These are phyloP conservation scores for Morpho deidamia DNA, from an alignment of 2,888 invertebrate genomes.

Conservation along the genomic window DNA sequence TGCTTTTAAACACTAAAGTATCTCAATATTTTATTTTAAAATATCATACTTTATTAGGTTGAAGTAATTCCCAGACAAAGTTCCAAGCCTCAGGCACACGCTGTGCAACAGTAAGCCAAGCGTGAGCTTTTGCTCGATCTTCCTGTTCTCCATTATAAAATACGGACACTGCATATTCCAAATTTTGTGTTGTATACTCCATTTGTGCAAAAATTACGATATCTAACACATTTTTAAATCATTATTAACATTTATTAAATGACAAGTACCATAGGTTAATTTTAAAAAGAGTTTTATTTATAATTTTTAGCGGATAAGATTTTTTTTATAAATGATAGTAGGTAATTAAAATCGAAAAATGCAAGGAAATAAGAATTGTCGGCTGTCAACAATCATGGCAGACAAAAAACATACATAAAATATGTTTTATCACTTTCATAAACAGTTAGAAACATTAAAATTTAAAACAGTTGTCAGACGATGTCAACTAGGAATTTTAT, in stretches of 20 bases:
- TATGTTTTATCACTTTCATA: too few species aligned
- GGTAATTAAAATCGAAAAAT: too few species aligned
- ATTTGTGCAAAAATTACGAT: conserved; percentile 45
- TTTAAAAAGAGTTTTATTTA: too few species aligned
- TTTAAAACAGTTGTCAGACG: too few species aligned
- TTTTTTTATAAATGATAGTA: too few species aligned
- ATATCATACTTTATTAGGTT: conserved; percentile 84
- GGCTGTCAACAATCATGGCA: too few species aligned
- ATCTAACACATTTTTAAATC: conserved; percentile 2
- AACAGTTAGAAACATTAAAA: too few species aligned
- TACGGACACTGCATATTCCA: conserved; percentile 83
- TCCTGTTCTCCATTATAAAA: conserved; percentile 80
- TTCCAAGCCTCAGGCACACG: conserved; percentile 93
- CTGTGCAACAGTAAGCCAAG: conserved; percentile 92
- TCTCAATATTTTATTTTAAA: background rate
- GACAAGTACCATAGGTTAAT: background rate
- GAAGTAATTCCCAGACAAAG: conserved; percentile 93
- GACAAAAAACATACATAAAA: too few species aligned
- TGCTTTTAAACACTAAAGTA: background rate
- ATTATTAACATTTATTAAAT: conserved; percentile 9
- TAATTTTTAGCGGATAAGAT: too few species aligned
- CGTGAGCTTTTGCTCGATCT: conserved; percentile 87
- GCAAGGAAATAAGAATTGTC: too few species aligned
- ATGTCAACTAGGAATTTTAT: too few species aligned
- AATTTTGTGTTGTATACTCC: conserved; percentile 81